Conservation (phyloP, 64 coral and sea anemone genomes). For the Actinia tenebrosa region DNA sequence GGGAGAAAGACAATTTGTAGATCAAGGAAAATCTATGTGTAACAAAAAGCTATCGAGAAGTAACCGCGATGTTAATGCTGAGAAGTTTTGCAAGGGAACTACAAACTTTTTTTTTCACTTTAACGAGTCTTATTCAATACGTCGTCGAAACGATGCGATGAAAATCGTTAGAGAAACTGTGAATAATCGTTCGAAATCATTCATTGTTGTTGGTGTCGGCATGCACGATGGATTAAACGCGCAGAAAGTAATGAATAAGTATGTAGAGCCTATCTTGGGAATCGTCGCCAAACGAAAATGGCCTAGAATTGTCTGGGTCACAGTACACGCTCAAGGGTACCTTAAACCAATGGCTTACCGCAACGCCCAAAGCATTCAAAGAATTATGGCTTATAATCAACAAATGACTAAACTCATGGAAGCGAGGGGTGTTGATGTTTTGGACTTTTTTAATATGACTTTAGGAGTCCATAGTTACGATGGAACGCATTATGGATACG, state of each 20-base stretch:
- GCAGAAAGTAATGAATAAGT: conserved; percentile 1
- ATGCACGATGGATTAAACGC: conserved; percentile 41
- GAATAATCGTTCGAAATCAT: conserved; percentile 15
- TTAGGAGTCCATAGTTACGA: conserved; percentile 63
- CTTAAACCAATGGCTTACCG: conserved; percentile 44
- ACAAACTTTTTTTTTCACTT: conserved; percentile 27
- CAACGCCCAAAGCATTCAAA: background rate
- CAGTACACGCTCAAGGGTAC: conserved; percentile 53
- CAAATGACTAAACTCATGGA: conserved; percentile 33
- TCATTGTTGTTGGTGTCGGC: conserved; percentile 51
- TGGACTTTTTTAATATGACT: conserved; percentile 62
- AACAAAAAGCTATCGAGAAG: conserved; percentile 31
- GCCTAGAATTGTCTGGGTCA: conserved; percentile 60
- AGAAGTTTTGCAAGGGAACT: conserved; percentile 46
- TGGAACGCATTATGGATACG: conserved; percentile 62
- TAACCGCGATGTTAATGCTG: background rate
- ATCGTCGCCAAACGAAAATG: conserved; percentile 29
- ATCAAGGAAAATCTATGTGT: conserved; percentile 45
- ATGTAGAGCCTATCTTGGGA: conserved; percentile 52
- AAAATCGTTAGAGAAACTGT: conserved; percentile 28
- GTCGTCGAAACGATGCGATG: conserved; percentile 12
- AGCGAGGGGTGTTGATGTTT: conserved; percentile 25
- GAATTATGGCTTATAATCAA: conserved; percentile 22
- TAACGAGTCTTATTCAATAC: conserved; percentile 33
- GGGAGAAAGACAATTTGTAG: conserved; percentile 79